These are phyloP conservation scores for Beroe ovata DNA, from an alignment of 37 sponge, comb jelly and placozoan species.

Conservation along the genomic window DNA sequence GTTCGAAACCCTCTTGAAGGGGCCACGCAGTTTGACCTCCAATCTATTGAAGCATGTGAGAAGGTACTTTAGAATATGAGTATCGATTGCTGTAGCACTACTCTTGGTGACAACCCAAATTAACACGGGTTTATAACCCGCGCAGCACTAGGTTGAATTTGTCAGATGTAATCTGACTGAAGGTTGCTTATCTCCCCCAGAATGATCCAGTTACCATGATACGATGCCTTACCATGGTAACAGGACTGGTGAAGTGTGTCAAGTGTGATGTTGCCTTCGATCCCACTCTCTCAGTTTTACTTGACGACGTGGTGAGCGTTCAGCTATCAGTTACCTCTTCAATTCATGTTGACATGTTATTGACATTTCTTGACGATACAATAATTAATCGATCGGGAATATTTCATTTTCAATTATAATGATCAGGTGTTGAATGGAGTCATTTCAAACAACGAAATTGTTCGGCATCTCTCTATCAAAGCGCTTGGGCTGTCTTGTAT, in stretches of 20 bases:
- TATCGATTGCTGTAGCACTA: too few relatives aligned
- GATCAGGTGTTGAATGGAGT: conserved; percentile 56
- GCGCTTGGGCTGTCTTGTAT: conserved; percentile 50
- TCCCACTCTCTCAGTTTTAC: conserved; percentile 35
- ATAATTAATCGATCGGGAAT: too few relatives aligned
- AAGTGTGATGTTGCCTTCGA: conserved; percentile 65
- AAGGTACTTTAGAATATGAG: conserved; percentile 22
- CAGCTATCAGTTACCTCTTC: too few relatives aligned
- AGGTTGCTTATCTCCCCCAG: too few relatives aligned
- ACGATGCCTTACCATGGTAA: conserved; percentile 60
- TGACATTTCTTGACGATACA: too few relatives aligned
- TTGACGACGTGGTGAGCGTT: conserved; percentile 37
- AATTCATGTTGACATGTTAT: too few relatives aligned
- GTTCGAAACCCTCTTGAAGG: conserved; percentile 51
- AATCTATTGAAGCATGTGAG: conserved; percentile 20
- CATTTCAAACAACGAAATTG: conserved; percentile 50
- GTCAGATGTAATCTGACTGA: too few relatives aligned
- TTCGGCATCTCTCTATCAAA: conserved; percentile 62
- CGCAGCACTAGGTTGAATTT: too few relatives aligned
- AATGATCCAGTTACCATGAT: conserved; percentile 64
- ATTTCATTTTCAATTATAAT: too few relatives aligned
- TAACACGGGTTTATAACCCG: too few relatives aligned
- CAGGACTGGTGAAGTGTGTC: conserved; percentile 37
- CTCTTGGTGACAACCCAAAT: too few relatives aligned
- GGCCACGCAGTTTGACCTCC: conserved; percentile 44